A percentile compares a stretch with the other conserved stretches of the same genome.
Evolutionary conservation across 1,140 invertebrate genomes (phyloP).

Genomic region (Drosophila gunungcola): DNA sequence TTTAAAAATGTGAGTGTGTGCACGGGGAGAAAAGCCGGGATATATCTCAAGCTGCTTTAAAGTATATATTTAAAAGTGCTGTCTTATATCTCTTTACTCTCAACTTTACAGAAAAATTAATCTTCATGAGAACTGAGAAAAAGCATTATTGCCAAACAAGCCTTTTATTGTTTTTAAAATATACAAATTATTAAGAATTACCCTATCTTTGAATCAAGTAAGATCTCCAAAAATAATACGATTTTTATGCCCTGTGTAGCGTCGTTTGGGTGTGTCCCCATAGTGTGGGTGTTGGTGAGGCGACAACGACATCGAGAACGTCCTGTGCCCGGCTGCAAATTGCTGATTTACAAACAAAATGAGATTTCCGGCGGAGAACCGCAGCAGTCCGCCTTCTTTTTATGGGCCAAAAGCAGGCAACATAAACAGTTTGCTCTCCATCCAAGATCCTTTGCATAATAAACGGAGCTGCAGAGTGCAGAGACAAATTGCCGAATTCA

Average conservation of each 20-base stretch:
- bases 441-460: slow-evolving; percentile 63
- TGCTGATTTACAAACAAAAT: slow-evolving; percentile 83
- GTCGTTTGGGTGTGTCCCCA: slow-evolving; percentile 13
- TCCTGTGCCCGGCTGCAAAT: slow-evolving; percentile 73
- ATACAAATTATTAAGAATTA: no score
- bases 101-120: no score
- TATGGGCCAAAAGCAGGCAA: slow-evolving; percentile 50
- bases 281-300: slow-evolving; percentile 21
- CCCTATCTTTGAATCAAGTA: no score
- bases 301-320: slow-evolving; percentile 58
- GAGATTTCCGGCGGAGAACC: slow-evolving; percentile 65
- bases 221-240: no score
- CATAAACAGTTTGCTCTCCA: slow-evolving; percentile 60
- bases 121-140: no score
- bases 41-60: no score
- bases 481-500: slow-evolving; percentile 80
- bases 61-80: no score
- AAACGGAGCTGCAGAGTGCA: slow-evolving; percentile 51
- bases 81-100: no score
- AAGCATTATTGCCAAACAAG: no score
- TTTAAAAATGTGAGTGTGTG: slow-evolving; percentile 63
- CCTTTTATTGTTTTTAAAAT: no score
- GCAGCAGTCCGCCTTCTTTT: slow-evolving; percentile 50
- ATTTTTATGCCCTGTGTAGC: slow-evolving; percentile 8
- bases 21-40: slow-evolving; percentile 16